These are phyloP conservation scores for Adineta ricciae DNA, from an alignment of 2,888 invertebrate genomes.

Conservation along the genomic window DNA sequence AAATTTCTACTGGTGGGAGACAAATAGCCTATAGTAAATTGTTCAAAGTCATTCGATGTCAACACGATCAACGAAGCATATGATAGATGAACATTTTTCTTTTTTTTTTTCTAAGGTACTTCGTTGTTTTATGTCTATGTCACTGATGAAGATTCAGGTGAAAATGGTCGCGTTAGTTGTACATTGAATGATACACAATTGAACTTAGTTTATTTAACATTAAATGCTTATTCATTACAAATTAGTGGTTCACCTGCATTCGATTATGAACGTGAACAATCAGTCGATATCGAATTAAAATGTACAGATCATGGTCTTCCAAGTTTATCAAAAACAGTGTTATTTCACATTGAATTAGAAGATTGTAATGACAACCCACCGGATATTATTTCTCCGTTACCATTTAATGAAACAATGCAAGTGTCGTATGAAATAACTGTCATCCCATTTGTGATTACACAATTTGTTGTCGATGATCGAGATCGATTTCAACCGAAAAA, in stretches of 20 bases:
- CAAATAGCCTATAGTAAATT: too few relatives aligned
- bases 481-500: background rate
- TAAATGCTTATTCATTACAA: constrained; percentile 20
- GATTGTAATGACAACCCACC: constrained; percentile 15
- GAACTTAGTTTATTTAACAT: background rate
- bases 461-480: background rate
- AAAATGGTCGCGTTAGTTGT: constrained; percentile 8
- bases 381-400: background rate
- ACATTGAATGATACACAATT: background rate
- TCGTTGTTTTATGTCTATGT: background rate
- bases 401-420: background rate
- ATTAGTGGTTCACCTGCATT: background rate
- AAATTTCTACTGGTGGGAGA: too few relatives aligned
- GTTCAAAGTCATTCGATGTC: background rate
- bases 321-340: background rate
- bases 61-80: background rate
- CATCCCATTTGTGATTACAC: background rate
- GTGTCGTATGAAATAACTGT: background rate
- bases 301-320: background rate
- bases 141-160: background rate
- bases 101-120: background rate
- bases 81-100: background rate
- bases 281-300: background rate
- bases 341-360: background rate
- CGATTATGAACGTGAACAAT: background rate